A percentile compares a stretch with the other conserved stretches of the same genome.
Conservation (phyloP, 2,888 invertebrate species). For the Catotricha subobsoleta region DNA sequence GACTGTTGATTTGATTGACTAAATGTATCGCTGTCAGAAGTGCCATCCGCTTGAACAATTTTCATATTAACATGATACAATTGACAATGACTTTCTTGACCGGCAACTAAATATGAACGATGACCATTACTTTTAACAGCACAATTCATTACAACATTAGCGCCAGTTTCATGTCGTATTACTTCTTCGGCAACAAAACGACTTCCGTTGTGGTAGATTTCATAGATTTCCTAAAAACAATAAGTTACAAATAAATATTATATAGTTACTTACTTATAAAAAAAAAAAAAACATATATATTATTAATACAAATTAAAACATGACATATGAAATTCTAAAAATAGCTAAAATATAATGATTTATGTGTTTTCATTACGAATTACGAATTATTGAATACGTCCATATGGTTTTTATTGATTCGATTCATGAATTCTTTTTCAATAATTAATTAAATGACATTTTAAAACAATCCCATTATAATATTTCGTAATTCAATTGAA, state of each 20-base stretch:
- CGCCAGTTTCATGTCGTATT: constrained; percentile 73
- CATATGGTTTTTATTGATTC: too few species aligned
- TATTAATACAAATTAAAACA: constrained; percentile 5
- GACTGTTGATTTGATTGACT: constrained; percentile 26
- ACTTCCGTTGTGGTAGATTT: constrained; percentile 67
- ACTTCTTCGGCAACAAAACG: constrained; percentile 76
- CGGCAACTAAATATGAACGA: constrained; percentile 65
- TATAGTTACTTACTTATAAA: background rate
- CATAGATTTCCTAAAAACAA: constrained; percentile 70
- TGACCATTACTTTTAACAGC: constrained; percentile 54
- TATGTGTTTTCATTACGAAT: too few species aligned
- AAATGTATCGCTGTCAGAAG: constrained; percentile 18
- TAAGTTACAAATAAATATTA: constrained; percentile 3
- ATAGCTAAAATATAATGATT: too few species aligned
- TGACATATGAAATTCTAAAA: too few species aligned
- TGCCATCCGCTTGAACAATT: constrained; percentile 36
- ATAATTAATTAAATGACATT: too few species aligned
- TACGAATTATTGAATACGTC: too few species aligned
- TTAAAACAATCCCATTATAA: too few species aligned
- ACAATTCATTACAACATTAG: constrained; percentile 83
- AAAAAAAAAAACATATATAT: constrained; percentile 2
- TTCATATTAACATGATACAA: constrained; percentile 53
- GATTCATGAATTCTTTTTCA: too few species aligned
- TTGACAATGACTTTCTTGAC: constrained; percentile 82
- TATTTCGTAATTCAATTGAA: too few species aligned